Evolutionary conservation across 2,797 vertebrate genomes (phyloP).

Genomic region (Enteromius mattozi): DNA sequence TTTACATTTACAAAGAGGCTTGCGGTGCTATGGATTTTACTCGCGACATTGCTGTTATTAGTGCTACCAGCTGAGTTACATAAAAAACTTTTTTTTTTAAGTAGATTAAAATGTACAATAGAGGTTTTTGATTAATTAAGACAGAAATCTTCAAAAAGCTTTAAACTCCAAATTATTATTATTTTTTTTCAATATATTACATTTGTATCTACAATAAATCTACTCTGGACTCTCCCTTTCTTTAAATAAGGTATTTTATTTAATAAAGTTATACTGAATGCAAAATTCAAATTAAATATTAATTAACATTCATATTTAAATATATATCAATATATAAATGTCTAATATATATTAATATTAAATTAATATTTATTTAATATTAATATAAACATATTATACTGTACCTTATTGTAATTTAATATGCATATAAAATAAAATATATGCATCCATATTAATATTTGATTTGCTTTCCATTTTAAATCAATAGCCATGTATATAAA

Average conservation of each 20-base stretch:
- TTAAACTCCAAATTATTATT: too few species aligned
- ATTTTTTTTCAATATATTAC: neutral
- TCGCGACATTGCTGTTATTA: neutral
- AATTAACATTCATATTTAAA: neutral
- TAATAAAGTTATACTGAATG: neutral
- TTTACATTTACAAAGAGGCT: neutral
- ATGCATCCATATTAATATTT: neutral
- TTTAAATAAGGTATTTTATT: neutral
- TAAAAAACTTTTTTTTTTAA: neutral
- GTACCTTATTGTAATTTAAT: neutral
- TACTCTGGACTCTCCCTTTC: neutral
- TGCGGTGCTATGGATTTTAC: neutral
- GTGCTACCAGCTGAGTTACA: neutral
- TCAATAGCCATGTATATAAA: neutral
- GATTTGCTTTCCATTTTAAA: neutral
- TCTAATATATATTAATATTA: neutral
- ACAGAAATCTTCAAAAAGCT: neutral
- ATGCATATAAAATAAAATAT: neutral
- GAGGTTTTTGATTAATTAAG: neutral
- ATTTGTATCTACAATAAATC: neutral
- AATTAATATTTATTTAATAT: neutral
- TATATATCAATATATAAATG: neutral
- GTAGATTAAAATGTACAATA: neutral
- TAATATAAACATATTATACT: neutral
- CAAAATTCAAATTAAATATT: neutral